Percentiles rank a stretch among this genome's conserved stretches.
phyloP scores from a whole-genome alignment of 2,888 invertebrate genomes.

The Baccha elongata region DNA sequence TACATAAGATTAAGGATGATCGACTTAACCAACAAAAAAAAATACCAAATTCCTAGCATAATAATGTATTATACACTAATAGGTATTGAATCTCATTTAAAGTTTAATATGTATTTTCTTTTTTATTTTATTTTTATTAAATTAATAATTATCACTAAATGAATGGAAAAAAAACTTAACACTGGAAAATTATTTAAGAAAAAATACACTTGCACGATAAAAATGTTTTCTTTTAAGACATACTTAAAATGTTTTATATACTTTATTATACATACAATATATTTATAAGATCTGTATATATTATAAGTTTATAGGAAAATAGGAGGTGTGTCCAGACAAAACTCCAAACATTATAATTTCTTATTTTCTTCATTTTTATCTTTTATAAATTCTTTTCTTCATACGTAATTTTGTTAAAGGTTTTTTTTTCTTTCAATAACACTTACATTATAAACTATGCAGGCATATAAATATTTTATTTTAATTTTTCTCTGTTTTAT shows the following conservation, averaged over 20 bases:
- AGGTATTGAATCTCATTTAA: constrained; percentile 60
- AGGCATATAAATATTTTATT: constrained; percentile 47
- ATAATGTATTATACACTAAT: constrained; percentile 54
- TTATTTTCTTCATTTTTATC: constrained; percentile 33
- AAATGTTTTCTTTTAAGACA: constrained; percentile 12
- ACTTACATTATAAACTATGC: constrained; percentile 49
- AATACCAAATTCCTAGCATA: constrained; percentile 41
- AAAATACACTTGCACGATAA: constrained; percentile 41
- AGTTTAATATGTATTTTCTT: constrained; percentile 26
- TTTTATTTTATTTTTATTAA: constrained; percentile 12
- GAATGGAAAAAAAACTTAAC: constrained; percentile 35
- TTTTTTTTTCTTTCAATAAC: constrained; percentile 50
- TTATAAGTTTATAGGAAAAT: constrained; percentile 71
- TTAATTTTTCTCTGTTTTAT: constrained; percentile 21
- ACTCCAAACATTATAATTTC: constrained; percentile 57
- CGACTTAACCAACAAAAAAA: constrained; percentile 8
- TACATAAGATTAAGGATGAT: too few species aligned
- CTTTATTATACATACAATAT: constrained; percentile 32
- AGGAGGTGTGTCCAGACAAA: constrained; percentile 69
- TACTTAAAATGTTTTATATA: constrained; percentile 49
- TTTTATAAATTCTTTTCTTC: constrained; percentile 37
- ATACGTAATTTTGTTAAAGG: constrained; percentile 59
- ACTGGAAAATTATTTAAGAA: constrained; percentile 37
- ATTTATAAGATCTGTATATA: constrained; percentile 58
- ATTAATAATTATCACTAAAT: too few species aligned